Evolutionary conservation across 53 echinoderm and acorn worm species (phyloP), one percentile per base, ranked within the genome.

Genomic region (Glandiceps talaboti): DNA sequence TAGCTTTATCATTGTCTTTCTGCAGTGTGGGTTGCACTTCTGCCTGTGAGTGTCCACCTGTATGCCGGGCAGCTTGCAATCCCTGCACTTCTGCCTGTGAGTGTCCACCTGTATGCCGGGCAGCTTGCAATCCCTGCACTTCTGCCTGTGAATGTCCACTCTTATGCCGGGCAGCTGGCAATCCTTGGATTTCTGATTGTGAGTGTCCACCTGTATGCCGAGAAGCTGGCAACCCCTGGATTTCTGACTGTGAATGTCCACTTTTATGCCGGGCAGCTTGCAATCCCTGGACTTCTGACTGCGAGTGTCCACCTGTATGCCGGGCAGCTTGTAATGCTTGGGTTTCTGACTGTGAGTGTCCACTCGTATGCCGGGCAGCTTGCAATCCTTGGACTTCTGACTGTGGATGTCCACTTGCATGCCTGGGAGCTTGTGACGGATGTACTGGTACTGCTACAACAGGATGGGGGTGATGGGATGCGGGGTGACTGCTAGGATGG

Each of bases 401-500:
- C 64, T 45, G 64, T 45, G 64, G 6, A 20, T 45, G 64, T 45
- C 6, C 64, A 45, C 64, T 45, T 6, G 6, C 20, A 6, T 45
- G 64, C 20, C 6, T 20, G 20, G 64, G 64, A 45, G 6, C 6
- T 6, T 45, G 64, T 45, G 20, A 12, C 64, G 64, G 64, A 20
- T 45, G 64, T 6, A 6, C 64, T n/a, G n/a, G n/a, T n/a, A n/a
- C n/a, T n/a, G n/a, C n/a, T n/a, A n/a, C n/a, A n/a, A n/a, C n/a
- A n/a, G n/a, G n/a, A n/a, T n/a, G n/a, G 64, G 64, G 64, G 64
- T 45, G 64, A 45, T 45, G 64, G 6, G 64, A 12, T 45, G 64
- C 6, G 20, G 6, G 64, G 20, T 45, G 64, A 12, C 64, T 20
- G 20, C 74, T 84, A 83, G 32, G 79, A 79, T 32, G 32, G 79